Base-by-base conservation (phyloP, 2,888 invertebrate species). In the Lithosia quadra region DNA sequence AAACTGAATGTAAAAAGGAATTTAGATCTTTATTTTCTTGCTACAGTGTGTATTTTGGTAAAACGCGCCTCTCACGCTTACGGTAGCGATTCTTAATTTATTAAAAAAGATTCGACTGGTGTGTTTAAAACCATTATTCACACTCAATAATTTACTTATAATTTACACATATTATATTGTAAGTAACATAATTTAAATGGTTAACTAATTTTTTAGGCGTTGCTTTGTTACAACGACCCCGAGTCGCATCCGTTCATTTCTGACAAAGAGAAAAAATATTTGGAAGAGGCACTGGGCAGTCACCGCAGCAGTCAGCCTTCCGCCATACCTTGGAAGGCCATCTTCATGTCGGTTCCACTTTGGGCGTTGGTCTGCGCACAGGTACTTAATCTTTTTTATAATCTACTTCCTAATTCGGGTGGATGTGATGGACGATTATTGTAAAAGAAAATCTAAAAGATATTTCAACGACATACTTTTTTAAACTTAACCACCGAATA, bases 291-390 rank as follows among this genome's bases (percentile, higher is more conserved):
- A 65, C 91, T 97, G 65, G 96, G 97, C 34, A 92, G 91, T 34
- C 94, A 94, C 71, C 93, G 93, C 53, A 93, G 92, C 75, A 95
- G 95, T 74, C 93, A 94, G 71, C 92, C 96, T 9, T 95, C 96
- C 0, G 93, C 96, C 0, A 96, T 97, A 36, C 97, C 97, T 0
- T 98, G 97, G 97, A 95, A 94, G 80, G 95, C 95, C 0, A 97
- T 98, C 64, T 90, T 97, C 21, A 96, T 95, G 67, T 97, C 96
- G 0, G 93, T 96, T 3, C 97, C 97, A 0, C 91, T 98, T 68
- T 96, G 97, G 96, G 97, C 97, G 0, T 87, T 98, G n/a, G 96
- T 97, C 15, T 96, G 96, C 62, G 97, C 97, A 73, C 97, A 97
- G 93, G 95, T 95, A 84, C 78, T 70, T 59, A 28, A 28, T 28